Conservation (phyloP, 2,888 invertebrate species). For the Mamestra brassicae region DNA sequence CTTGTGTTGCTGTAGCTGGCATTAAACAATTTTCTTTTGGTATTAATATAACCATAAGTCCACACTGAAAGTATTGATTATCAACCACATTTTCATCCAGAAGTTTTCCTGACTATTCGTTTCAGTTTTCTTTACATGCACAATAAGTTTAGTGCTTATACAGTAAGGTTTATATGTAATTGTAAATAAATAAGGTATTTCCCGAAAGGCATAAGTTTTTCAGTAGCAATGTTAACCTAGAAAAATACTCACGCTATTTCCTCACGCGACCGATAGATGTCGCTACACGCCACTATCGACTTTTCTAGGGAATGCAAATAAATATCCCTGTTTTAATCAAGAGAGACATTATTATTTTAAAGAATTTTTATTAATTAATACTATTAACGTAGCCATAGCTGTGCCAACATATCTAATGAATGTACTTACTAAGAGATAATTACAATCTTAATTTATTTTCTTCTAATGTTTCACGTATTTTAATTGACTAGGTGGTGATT, state of each 20-base stretch:
- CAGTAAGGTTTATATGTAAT: neutral
- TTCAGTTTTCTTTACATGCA: neutral
- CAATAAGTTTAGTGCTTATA: neutral
- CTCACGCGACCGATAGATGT: slow-evolving; percentile 74
- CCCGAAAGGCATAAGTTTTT: slow-evolving; percentile 6
- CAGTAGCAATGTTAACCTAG: slow-evolving; percentile 71
- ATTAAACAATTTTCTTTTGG: slow-evolving; percentile 17
- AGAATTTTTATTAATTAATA: slow-evolving; percentile 55
- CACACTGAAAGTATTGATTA: slow-evolving; percentile 50
- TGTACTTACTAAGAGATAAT: slow-evolving; percentile 27
- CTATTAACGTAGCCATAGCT: slow-evolving; percentile 31
- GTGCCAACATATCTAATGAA: slow-evolving; percentile 52
- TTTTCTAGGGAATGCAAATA: slow-evolving; percentile 53
- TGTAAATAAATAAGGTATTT: slow-evolving; percentile 12
- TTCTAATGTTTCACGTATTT: slow-evolving; percentile 36
- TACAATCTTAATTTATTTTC: slow-evolving; percentile 39
- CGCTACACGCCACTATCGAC: slow-evolving; percentile 73
- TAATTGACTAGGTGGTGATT: slow-evolving; percentile 32
- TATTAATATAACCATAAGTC: slow-evolving; percentile 24
- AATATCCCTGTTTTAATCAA: slow-evolving; percentile 39
- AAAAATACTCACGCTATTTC: slow-evolving; percentile 64
- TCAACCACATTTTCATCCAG: slow-evolving; percentile 49
- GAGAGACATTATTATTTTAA: slow-evolving; percentile 22
- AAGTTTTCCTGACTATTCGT: neutral
- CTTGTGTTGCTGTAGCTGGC: slow-evolving; percentile 9